A percentile compares a stretch with the other conserved stretches of the same genome.
Conservation (phyloP, 1,140 invertebrate genomes). For the Lucilia sericata region DNA sequence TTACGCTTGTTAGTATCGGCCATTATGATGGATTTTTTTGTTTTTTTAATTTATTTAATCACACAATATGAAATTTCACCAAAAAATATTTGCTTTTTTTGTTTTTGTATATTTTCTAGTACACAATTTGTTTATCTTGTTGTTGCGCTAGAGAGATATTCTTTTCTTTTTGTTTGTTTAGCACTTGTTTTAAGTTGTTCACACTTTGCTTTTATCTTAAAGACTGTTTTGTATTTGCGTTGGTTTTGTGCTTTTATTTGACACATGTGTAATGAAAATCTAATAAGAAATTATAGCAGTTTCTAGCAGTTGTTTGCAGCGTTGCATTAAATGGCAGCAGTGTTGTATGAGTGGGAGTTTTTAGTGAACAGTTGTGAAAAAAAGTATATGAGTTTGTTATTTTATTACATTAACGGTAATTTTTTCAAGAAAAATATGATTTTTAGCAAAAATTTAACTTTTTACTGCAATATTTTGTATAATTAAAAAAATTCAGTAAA, state of each 20-base stretch:
- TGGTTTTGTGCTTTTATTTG: slow-evolving; percentile 45
- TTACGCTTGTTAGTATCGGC: slow-evolving; percentile 84
- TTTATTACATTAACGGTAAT: too few species aligned
- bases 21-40: slow-evolving; percentile 71
- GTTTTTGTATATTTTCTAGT: background rate
- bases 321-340: background rate
- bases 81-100: slow-evolving; percentile 14
- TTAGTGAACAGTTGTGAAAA: background rate
- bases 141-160: background rate
- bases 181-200: slow-evolving; percentile 13
- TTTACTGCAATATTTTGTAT: too few species aligned
- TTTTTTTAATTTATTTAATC: slow-evolving; percentile 3
- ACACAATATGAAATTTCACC: background rate
- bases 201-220: slow-evolving; percentile 39
- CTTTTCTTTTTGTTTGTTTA: slow-evolving; percentile 35
- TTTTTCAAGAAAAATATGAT: too few species aligned
- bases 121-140: slow-evolving; percentile 20
- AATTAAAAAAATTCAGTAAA: too few species aligned
- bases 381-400: too few species aligned
- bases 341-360: slow-evolving; percentile 9
- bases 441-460: too few species aligned
- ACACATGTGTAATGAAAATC: slow-evolving; percentile 24
- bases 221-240: slow-evolving; percentile 45
- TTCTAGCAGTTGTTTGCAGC: background rate
- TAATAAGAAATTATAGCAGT: slow-evolving; percentile 32